A percentile compares a stretch with the other conserved stretches of the same genome.
phyloP scores from a whole-genome alignment of 2,113 vertebrate species.

The Gallinago jamesoni region DNA sequence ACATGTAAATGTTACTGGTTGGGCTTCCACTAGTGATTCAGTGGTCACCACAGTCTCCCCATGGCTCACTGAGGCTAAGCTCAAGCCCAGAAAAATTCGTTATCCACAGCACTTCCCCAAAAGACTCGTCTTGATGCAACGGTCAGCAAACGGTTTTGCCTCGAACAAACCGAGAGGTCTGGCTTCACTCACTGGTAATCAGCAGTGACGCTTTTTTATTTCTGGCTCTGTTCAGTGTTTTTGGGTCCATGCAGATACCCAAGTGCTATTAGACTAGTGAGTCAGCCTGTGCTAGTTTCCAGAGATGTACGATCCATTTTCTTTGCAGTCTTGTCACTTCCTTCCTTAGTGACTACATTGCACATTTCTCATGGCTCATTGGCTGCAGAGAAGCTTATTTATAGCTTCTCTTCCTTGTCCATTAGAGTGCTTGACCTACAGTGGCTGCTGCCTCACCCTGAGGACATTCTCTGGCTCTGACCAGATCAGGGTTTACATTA shows the following conservation, averaged over 20 bases:
- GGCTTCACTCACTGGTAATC: neutral
- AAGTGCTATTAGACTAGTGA: neutral
- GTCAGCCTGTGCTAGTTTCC: neutral
- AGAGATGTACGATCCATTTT: neutral
- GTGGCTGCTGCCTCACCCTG: neutral
- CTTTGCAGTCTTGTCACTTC: slow-evolving; percentile 27
- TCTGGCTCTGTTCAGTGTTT: neutral
- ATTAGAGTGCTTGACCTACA: neutral
- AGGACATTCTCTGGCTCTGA: neutral
- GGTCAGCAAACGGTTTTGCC: neutral
- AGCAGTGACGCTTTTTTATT: neutral
- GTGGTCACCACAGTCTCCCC: neutral
- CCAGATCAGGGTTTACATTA: neutral
- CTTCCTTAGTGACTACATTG: neutral
- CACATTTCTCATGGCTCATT: neutral
- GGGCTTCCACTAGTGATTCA: neutral
- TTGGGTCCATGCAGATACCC: neutral
- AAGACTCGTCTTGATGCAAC: neutral
- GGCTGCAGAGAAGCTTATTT: slow-evolving; percentile 10
- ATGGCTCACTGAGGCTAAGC: neutral
- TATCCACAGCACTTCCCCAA: neutral
- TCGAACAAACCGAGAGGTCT: neutral
- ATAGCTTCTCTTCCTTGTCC: slow-evolving; percentile 19
- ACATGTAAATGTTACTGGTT: neutral
- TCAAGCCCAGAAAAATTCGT: neutral